Evolutionary conservation across 53 echinoderm and acorn worm species (phyloP).

Genomic region (Patiria pectinifera): DNA sequence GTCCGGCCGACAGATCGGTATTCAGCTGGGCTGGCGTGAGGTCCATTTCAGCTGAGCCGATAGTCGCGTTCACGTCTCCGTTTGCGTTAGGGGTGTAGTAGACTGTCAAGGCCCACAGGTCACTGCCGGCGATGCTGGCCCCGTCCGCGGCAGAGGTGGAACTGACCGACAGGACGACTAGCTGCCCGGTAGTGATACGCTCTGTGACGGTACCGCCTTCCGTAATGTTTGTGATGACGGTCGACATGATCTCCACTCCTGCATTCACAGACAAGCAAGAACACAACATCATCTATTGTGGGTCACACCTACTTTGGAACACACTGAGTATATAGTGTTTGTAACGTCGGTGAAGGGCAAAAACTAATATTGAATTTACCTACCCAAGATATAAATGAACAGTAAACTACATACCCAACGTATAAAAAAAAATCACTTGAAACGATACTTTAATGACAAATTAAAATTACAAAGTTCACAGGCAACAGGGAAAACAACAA

Average conservation of each 20-base stretch:
- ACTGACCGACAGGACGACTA: slow-evolving; percentile 36
- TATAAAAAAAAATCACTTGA: too few species aligned
- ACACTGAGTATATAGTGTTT: too few species aligned
- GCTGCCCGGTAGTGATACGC: slow-evolving; percentile 20
- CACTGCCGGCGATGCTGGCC: slow-evolving; percentile 56
- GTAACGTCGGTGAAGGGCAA: too few species aligned
- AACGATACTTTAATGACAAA: too few species aligned
- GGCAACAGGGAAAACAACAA: too few species aligned
- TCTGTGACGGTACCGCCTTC: slow-evolving; percentile 57
- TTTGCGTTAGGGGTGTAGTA: slow-evolving; percentile 36
- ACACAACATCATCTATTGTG: background rate
- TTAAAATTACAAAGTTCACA: too few species aligned
- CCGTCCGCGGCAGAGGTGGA: slow-evolving; percentile 42
- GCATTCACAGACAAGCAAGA: background rate
- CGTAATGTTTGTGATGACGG: background rate
- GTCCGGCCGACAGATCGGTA: slow-evolving; percentile 20
- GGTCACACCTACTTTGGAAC: too few species aligned
- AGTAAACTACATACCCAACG: too few species aligned
- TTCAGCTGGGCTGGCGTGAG: slow-evolving; percentile 8
- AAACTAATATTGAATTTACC: too few species aligned
- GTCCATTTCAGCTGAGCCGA: background rate
- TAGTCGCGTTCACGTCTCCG: background rate
- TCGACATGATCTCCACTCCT: slow-evolving; percentile 71
- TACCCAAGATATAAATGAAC: too few species aligned
- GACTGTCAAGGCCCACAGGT: slow-evolving; percentile 62